Base-by-base conservation (phyloP, 2,113 vertebrate genomes). In the Phalacrocorax pelagicus region DNA sequence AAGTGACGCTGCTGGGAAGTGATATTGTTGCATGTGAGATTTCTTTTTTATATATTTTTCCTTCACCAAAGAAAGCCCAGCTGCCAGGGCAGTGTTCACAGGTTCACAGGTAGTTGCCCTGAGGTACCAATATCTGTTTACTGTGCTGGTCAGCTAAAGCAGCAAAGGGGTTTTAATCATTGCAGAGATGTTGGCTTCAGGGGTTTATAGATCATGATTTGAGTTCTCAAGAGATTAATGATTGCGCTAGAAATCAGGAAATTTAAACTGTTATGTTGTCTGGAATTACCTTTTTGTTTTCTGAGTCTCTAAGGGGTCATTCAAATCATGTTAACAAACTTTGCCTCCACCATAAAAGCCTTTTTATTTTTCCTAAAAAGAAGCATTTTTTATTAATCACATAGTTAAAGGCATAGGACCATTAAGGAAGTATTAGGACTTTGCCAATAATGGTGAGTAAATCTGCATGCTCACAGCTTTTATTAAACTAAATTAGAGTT, bases 401-500 rank as follows among this genome's bases (percentile, higher is more conserved):
- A 27, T 36, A 12, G 27, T 24, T 78, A 38, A 90, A 90, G 29
- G 47, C 88, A 66, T 34, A 58, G 54, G 32, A 46, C 6, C 27
- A 18, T 80, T 93, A 67, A 80, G 47, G 57, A 77, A 71, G 12
- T 86, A 74, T 42, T 8, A 42, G 15, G 55, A 73, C 22, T 90
- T 94, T 94, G 46, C 52, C 36, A 85, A 6, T 84, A 44, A 17
- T 49, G 36, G 5, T 86, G 79, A 75, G 69, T 81, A 84, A 92
- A 81, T 88, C 69, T 93, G 21, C 61, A 40, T 5, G 0, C 57
- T 81, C 32, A 69, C 40, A 54, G 83, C 61, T 84, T 57, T 92
- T 62, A 81, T 57, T 93, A 92, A 91, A 55, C 54, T 81, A 67
- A 94, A 30, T 77, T 63, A 86, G 81, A 86, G 88, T 70, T 21